Conservation (phyloP, 2,888 invertebrate species). For the Lepidochrysops patricia region DNA sequence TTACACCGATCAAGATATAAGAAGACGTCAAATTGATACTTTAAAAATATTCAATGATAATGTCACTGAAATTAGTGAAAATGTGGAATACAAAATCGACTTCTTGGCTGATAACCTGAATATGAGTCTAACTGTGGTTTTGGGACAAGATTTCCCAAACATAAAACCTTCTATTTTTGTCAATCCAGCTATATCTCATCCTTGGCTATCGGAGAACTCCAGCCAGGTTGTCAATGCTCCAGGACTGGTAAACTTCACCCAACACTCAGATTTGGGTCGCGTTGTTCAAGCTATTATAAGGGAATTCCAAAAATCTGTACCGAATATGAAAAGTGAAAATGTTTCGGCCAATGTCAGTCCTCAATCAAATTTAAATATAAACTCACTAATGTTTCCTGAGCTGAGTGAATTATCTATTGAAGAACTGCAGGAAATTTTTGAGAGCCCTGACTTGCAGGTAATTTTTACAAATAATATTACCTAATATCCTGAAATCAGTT, state of each 20-base stretch:
- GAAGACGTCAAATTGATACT: slow-evolving; percentile 86
- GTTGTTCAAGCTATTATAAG: slow-evolving; percentile 87
- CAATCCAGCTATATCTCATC: slow-evolving; percentile 79
- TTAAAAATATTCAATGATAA: slow-evolving; percentile 88
- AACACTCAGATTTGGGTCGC: slow-evolving; percentile 82
- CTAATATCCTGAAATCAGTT: too few relatives aligned
- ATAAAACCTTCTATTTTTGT: slow-evolving; percentile 82
- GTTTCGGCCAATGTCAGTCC: slow-evolving; percentile 47
- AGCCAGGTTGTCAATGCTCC: slow-evolving; percentile 84
- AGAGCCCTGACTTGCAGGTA: slow-evolving; percentile 79
- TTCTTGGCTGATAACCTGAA: slow-evolving; percentile 78
- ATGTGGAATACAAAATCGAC: slow-evolving; percentile 81
- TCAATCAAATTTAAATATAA: slow-evolving; percentile 37
- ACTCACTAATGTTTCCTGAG: slow-evolving; percentile 53
- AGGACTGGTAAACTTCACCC: slow-evolving; percentile 83
- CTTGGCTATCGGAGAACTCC: slow-evolving; percentile 80
- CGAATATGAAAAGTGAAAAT: slow-evolving; percentile 63
- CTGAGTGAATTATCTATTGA: slow-evolving; percentile 61
- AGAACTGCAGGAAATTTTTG: slow-evolving; percentile 80
- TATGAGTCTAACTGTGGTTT: slow-evolving; percentile 78
- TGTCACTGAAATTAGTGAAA: slow-evolving; percentile 81
- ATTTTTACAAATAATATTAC: background rate
- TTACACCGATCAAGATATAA: slow-evolving; percentile 70
- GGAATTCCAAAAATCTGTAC: slow-evolving; percentile 78
- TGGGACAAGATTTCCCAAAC: slow-evolving; percentile 82